Base-by-base conservation (phyloP, 2,888 invertebrate species). In the Eulithis testata region DNA sequence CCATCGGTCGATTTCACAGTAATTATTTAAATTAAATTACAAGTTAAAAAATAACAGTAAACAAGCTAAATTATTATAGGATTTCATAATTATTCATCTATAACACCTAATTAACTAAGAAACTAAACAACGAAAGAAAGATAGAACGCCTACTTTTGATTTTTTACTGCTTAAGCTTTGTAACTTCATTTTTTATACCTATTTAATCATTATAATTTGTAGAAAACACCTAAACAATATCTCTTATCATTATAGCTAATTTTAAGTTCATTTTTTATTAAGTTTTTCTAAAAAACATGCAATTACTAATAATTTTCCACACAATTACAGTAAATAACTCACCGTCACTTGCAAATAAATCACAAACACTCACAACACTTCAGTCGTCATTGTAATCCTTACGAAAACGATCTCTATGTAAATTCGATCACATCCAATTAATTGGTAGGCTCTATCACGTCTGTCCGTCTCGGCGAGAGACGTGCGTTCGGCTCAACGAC, bases 381-480 rank as follows among this genome's bases (percentile, higher is more conserved):
- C 56, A 71, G 65, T 66, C 63, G 66, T 66, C 68, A 71, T 60
- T 65, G 65, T 58, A 65, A 65, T 68, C 61, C 68, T 69, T 68
- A 62, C 69, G 58, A 60, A 67, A 65, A 70, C 64, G 58, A 68
- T 70, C 61, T 69, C 52, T 66, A 68, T 71, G 69, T 68, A 65
- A 73, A 70, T 72, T 72, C 62, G 70, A 69, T 72, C 70, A 69
- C 68, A 71, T 72, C 67, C 68, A 71, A 71, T 74, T 66, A 60
- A 63, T 54, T 65, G 54, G 63, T 62, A 36, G 52, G 57, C 14
- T 8, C 50, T 60, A 58, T 57, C 69, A 72, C 68, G 71, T 66
- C 58, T 47, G 52, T 50, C 3, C 12, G 14, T 11, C 8, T 27
- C 47, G 51, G 57, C 40, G 59, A 11, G 49, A 60, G 57, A 63